phyloP scores from a whole-genome alignment of 2,797 vertebrate species.

The Oreonectes daqikongensis region DNA sequence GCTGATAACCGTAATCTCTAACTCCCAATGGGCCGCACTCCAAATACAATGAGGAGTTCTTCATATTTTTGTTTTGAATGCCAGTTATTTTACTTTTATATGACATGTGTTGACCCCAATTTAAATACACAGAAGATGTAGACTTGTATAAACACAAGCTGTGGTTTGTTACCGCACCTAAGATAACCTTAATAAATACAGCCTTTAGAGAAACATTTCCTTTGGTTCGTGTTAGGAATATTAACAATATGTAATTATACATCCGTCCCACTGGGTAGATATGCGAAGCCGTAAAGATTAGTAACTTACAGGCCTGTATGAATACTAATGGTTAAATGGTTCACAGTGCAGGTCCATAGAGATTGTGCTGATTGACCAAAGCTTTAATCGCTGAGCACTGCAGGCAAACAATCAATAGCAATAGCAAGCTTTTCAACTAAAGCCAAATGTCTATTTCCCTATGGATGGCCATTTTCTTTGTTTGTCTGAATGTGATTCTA shows the following conservation, averaged over 20 bases:
- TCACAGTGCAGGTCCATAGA: neutral
- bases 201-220: slow-evolving; percentile 17
- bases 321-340: slow-evolving; percentile 43
- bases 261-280: slow-evolving; percentile 34
- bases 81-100: neutral
- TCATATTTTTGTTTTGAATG: slow-evolving; percentile 18
- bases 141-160: slow-evolving; percentile 18
- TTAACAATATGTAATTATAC: slow-evolving; percentile 44
- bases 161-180: slow-evolving; percentile 11
- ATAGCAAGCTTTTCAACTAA: slow-evolving; percentile 18
- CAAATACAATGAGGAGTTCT: slow-evolving; percentile 6
- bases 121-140: slow-evolving; percentile 7
- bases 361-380: slow-evolving; percentile 18
- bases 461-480: slow-evolving; percentile 1
- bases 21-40: neutral
- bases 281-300: slow-evolving; percentile 35
- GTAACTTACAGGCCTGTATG: slow-evolving; percentile 31
- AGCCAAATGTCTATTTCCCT: slow-evolving; percentile 14
- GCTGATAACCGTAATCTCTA: slow-evolving; percentile 2
- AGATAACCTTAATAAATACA: slow-evolving; percentile 21
- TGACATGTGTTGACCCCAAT: slow-evolving; percentile 23
- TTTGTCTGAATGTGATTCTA: neutral
- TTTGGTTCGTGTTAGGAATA: slow-evolving; percentile 38
- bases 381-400: slow-evolving; percentile 6
- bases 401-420: slow-evolving; percentile 31